These are phyloP conservation scores for Tiliacea aurago DNA, from an alignment of 2,888 invertebrate genomes.

Conservation along the genomic window DNA sequence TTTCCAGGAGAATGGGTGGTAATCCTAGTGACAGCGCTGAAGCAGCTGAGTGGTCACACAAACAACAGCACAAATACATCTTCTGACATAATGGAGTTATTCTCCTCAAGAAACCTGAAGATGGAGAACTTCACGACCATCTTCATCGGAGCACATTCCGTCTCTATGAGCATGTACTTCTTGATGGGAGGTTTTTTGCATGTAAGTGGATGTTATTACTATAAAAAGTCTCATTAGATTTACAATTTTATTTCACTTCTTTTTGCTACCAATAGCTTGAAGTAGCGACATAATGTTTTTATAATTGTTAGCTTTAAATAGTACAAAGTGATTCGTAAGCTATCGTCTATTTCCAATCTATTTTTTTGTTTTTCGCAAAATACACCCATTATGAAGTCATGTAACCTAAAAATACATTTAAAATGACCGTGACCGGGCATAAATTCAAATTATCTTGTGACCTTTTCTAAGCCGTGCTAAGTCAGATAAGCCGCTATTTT, in stretches of 20 bases:
- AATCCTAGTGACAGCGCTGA: slow-evolving; percentile 91
- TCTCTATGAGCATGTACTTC: slow-evolving; percentile 92
- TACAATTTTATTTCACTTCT: neutral
- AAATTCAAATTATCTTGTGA: slow-evolving; percentile 9
- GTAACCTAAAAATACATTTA: neutral
- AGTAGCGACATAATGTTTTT: neutral
- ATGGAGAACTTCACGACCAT: slow-evolving; percentile 88
- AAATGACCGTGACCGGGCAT: neutral
- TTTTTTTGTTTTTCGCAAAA: neutral
- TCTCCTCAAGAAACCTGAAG: slow-evolving; percentile 87
- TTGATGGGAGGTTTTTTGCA: slow-evolving; percentile 92
- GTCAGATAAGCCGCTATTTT: slow-evolving; percentile 6
- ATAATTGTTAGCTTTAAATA: neutral
- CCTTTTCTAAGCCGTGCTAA: slow-evolving; percentile 1
- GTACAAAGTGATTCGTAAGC: neutral
- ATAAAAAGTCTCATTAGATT: neutral
- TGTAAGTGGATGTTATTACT: slow-evolving; percentile 85
- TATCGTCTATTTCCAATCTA: neutral
- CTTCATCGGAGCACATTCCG: slow-evolving; percentile 86
- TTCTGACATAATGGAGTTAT: slow-evolving; percentile 80
- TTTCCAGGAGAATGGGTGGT: slow-evolving; percentile 93
- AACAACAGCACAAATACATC: slow-evolving; percentile 78
- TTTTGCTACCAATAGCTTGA: neutral
- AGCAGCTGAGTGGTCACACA: slow-evolving; percentile 88
- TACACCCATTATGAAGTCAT: neutral